Percentiles rank a stretch among this genome's conserved stretches.
These are phyloP conservation scores for Hydrozoanthus tunicans DNA, from an alignment of 64 coral and sea anemone species.

Conservation along the genomic window DNA sequence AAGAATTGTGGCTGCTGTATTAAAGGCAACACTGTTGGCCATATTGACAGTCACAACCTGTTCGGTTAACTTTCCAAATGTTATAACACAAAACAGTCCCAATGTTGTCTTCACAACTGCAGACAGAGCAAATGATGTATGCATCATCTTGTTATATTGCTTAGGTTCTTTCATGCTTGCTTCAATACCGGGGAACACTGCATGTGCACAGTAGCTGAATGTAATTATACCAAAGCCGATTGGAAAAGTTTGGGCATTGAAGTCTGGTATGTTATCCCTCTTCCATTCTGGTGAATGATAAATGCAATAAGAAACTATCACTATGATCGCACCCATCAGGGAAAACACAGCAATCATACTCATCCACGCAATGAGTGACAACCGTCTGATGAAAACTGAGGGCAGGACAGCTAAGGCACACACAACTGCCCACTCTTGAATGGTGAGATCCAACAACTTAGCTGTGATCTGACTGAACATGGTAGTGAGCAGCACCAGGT, in stretches of 20 bases:
- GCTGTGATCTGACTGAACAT: constrained; percentile 84
- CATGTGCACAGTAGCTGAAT: constrained; percentile 95
- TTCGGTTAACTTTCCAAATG: constrained; percentile 77
- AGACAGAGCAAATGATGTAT: constrained; percentile 80
- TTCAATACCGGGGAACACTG: constrained; percentile 92
- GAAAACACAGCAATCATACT: constrained; percentile 95
- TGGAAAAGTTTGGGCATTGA: constrained; percentile 80
- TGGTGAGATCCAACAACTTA: constrained; percentile 65
- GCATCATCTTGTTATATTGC: constrained; percentile 88
- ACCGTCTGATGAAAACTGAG: constrained; percentile 80
- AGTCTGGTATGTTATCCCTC: constrained; percentile 65
- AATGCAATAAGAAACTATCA: constrained; percentile 84
- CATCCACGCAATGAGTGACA: constrained; percentile 95
- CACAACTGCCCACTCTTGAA: constrained; percentile 85
- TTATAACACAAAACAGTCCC: constrained; percentile 80
- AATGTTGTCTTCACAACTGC: constrained; percentile 76
- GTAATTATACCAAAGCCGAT: constrained; percentile 92
- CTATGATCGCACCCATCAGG: constrained; percentile 78
- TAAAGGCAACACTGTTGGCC: constrained; percentile 72
- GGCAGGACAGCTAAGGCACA: constrained; percentile 79
- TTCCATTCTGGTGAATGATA: constrained; percentile 55
- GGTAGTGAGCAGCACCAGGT: constrained; percentile 76
- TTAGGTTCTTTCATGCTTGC: constrained; percentile 87
- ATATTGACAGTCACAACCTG: constrained; percentile 92
- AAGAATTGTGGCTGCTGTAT: constrained; percentile 74